phyloP scores from a whole-genome alignment of 2,888 invertebrate species.

The Brachyopa scutellaris region DNA sequence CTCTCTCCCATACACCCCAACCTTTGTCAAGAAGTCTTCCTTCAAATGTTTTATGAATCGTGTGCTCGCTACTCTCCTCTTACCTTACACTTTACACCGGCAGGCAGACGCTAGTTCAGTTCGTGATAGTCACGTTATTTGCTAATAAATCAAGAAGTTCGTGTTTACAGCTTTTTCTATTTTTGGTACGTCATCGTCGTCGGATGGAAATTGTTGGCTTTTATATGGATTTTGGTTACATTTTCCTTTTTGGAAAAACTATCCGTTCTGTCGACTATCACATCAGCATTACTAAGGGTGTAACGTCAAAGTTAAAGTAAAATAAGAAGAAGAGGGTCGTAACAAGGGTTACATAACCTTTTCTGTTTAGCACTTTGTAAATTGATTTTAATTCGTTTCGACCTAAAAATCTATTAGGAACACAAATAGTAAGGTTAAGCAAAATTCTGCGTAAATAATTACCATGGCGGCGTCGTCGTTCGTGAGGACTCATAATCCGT shows the following conservation, averaged over 20 bases:
- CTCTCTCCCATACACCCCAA: no score
- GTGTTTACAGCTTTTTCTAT: conserved; percentile 35
- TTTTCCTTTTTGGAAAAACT: background rate
- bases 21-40: no score
- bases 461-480: background rate
- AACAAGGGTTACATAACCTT: conserved; percentile 1
- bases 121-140: conserved; percentile 61
- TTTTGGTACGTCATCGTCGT: background rate
- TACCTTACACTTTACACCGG: background rate
- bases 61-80: conserved; percentile 15
- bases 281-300: conserved; percentile 4
- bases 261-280: conserved; percentile 10
- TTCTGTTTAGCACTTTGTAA: conserved; percentile 15
- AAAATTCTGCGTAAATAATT: conserved; percentile 34
- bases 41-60: conserved; percentile 8
- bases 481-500: background rate
- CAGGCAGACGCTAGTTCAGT: background rate
- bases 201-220: conserved; percentile 5
- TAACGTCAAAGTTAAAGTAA: conserved; percentile 43
- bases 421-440: background rate
- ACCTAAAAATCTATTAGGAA: background rate
- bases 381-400: conserved; percentile 34
- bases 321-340: conserved; percentile 13
- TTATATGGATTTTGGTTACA: conserved; percentile 27
- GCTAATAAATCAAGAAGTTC: conserved; percentile 59